A percentile compares a stretch with the other conserved stretches of the same genome.
These are phyloP conservation scores for Tetraneura akinire DNA, from an alignment of 1,140 invertebrate species.

Conservation along the genomic window DNA sequence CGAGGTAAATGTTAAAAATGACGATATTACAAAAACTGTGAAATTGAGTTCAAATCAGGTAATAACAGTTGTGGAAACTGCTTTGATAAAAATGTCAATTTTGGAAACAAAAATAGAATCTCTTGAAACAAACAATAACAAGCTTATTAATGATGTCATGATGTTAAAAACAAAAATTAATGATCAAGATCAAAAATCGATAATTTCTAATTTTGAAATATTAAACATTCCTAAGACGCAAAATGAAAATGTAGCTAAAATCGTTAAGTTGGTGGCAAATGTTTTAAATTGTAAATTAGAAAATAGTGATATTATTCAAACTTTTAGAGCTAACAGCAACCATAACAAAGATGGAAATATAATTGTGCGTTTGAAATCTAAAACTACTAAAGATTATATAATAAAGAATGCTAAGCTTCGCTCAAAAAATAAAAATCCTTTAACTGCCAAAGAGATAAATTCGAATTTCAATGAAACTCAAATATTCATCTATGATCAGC, in stretches of 20 bases:
- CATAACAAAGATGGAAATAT: neutral
- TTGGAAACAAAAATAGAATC: neutral
- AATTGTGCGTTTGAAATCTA: too few relatives aligned
- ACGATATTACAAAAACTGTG: neutral
- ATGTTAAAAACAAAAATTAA: neutral
- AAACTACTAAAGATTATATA: too few relatives aligned
- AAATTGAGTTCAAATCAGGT: neutral
- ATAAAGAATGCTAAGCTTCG: too few relatives aligned
- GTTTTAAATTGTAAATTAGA: neutral
- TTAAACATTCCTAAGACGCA: neutral
- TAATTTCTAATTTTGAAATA: neutral
- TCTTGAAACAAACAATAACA: neutral
- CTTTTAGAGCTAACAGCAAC: neutral
- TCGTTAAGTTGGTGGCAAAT: neutral
- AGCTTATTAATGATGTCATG: neutral
- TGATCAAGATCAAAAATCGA: neutral
- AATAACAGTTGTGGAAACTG: neutral
- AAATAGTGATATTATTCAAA: slow-evolving; percentile 9
- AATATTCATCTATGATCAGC: too few relatives aligned
- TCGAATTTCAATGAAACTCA: too few relatives aligned
- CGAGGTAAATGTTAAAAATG: neutral
- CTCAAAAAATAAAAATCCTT: too few relatives aligned
- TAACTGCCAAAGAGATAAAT: too few relatives aligned
- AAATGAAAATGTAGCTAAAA: neutral
- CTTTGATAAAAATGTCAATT: neutral